A percentile compares a stretch with the other conserved stretches of the same genome.
Evolutionary conservation across 1,140 invertebrate genomes (phyloP).

Genomic region (Diabrotica virgifera): DNA sequence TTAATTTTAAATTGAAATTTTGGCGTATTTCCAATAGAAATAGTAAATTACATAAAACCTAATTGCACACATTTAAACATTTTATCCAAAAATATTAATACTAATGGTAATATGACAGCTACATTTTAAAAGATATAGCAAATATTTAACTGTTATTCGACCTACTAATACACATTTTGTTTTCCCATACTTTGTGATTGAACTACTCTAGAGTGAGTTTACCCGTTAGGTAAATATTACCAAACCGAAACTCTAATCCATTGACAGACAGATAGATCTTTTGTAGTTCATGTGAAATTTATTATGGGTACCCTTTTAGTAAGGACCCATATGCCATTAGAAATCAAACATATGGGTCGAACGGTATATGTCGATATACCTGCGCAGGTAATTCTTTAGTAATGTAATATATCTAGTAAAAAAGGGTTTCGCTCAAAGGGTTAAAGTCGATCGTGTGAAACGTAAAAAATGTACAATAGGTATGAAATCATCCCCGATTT

Average conservation of each 20-base stretch:
- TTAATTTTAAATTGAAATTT: too few species aligned
- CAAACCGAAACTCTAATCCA: conserved; percentile 6
- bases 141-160: conserved; percentile 3
- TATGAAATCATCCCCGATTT: too few species aligned
- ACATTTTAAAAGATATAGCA: too few species aligned
- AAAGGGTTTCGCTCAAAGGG: conserved; percentile 12
- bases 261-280: conserved; percentile 22
- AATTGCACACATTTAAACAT: too few species aligned
- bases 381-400: conserved; percentile 5
- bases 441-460: conserved; percentile 21
- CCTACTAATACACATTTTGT: conserved; percentile 7
- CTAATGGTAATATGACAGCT: too few species aligned
- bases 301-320: conserved; percentile 20
- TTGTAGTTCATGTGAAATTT: conserved; percentile 27
- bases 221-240: conserved; percentile 12
- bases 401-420: background rate
- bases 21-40: too few species aligned
- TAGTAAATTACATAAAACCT: too few species aligned
- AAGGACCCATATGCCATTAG: conserved; percentile 23
- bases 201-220: background rate
- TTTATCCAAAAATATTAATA: too few species aligned
- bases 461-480: background rate
- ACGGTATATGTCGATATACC: conserved; percentile 17
- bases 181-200: background rate
- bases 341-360: conserved; percentile 31